Evolutionary conservation across 2,888 invertebrate species (phyloP), one percentile per base, ranked within the genome.

Genomic region (Limnephilus auricula): DNA sequence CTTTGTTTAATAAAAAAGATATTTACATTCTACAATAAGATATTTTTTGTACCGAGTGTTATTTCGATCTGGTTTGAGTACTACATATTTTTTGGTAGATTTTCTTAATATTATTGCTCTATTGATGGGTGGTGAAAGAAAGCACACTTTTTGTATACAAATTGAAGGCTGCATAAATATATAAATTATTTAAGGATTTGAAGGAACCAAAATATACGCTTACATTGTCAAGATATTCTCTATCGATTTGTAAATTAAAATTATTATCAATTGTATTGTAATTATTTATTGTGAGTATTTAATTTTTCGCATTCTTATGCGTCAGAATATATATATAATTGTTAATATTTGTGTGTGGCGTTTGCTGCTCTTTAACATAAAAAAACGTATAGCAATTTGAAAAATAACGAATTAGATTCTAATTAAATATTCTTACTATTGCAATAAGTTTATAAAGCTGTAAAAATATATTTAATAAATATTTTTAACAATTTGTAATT

Each of bases 301-400:
- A 82, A 85, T 50, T 83, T 78, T 65, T 45, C 83, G 89, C 89
- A 83, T 89, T 89, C 90, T 83, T 89, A 91, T 92, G 92, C 90
- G 90, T 90, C 89, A 91, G 32, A 82, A 85, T 45, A 91, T 90
- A 92, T 85, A 91, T 85, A 83, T 92, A 80, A 85, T 86, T 65
- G 82, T 88, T 84, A 91, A 90, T 92, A 84, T 91, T 37, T 92
- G 92, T 92, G 90, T 92, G 92, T 92, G 92, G 92, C 92, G 92
- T 92, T 91, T 92, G 37, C 86, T 92, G 65, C 80, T 93, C 78
- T 93, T 93, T 79, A 90, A 93, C 84, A 91, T 65, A 65, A 65
- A 91, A 79, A 89, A 91, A 87, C 80, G 85, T 84, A 91, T 90
- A 93, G 92, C 93, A 92, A 92, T 93, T 92, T 93, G 86, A 83